These are phyloP conservation scores for Philopedon plagiatum DNA, from an alignment of 2,888 invertebrate species.

Conservation along the genomic window DNA sequence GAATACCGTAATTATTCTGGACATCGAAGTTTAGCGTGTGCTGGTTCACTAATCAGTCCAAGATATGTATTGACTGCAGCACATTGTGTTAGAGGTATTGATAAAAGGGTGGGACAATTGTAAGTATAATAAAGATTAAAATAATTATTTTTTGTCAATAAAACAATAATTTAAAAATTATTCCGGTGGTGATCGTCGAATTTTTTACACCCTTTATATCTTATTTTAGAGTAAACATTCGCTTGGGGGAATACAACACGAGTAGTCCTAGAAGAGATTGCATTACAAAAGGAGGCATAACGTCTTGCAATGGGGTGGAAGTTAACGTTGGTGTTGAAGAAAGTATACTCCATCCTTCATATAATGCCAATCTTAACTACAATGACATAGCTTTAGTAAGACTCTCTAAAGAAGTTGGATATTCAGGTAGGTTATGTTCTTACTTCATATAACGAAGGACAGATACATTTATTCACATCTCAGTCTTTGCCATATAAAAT, in stretches of 20 bases:
- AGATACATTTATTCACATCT: too few species aligned
- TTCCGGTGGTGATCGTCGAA: too few species aligned
- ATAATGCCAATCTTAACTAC: slow-evolving; percentile 54
- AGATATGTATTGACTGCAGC: slow-evolving; percentile 73
- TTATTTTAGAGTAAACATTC: slow-evolving; percentile 62
- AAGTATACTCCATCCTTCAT: slow-evolving; percentile 57
- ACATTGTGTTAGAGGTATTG: slow-evolving; percentile 71
- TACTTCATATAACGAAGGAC: too few species aligned
- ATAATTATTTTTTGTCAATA: neutral
- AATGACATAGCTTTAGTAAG: slow-evolving; percentile 70
- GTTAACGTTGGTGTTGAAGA: slow-evolving; percentile 61
- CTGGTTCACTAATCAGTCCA: slow-evolving; percentile 71
- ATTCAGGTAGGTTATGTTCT: slow-evolving; percentile 66
- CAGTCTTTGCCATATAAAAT: too few species aligned
- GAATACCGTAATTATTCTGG: slow-evolving; percentile 64
- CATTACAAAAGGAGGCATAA: slow-evolving; percentile 54
- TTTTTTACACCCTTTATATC: too few species aligned
- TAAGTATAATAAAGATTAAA: slow-evolving; percentile 62
- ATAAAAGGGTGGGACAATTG: slow-evolving; percentile 65
- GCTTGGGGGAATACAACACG: slow-evolving; percentile 71
- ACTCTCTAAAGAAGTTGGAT: slow-evolving; percentile 67
- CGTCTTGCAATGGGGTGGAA: slow-evolving; percentile 59
- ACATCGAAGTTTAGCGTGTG: slow-evolving; percentile 65
- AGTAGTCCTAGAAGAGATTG: slow-evolving; percentile 67
- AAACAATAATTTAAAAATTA: too few species aligned